Base-by-base conservation (phyloP, 2,888 invertebrate genomes). In the Gortyna flavago region DNA sequence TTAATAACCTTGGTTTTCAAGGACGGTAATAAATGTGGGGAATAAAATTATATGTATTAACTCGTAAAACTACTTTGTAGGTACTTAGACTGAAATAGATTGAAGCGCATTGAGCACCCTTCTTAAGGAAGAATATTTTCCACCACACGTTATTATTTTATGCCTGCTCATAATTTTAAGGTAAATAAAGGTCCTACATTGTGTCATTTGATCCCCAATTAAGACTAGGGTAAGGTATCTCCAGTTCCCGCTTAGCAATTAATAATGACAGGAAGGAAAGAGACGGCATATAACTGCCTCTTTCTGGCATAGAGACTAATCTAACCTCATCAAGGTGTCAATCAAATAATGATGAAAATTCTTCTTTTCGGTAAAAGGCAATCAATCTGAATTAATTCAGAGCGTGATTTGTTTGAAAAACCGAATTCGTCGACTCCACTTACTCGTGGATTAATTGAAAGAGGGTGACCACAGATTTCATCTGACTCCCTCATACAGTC, bases 391-490 rank as follows among this genome's bases (percentile, higher is more conserved):
- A 87, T 90, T 87, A 89, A 92, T 91, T 89, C 84, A 79, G 85
- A 83, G 85, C 88, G 88, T 88, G 90, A 91, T 91, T 91, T 90
- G 89, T 87, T 91, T 90, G 89, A 85, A 89, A 89, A 91, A 91
- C 89, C 89, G 89, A 93, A 92, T 92, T 90, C 86, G 84, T 81
- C 82, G 87, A 88, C 89, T 91, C 89, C 88, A 87, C 89, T 91
- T 87, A 88, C 90, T 92, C 89, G 87, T 79, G 87, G 89, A 93
- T 93, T 94, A 94, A 94, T 93, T 93, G 92, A 92, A 91, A 91
- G 90, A 92, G 92, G 90, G 90, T 92, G 90, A 92, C 93, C 92
- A 88, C 88, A 89, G 91, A 92, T 90, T 92, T 91, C 90, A 90
- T 90, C 85, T 84, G 77, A 85, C 79, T 80, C 74, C 80, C 67